Conservation (phyloP, 2,888 invertebrate genomes). For the Lathronympha strigana region DNA sequence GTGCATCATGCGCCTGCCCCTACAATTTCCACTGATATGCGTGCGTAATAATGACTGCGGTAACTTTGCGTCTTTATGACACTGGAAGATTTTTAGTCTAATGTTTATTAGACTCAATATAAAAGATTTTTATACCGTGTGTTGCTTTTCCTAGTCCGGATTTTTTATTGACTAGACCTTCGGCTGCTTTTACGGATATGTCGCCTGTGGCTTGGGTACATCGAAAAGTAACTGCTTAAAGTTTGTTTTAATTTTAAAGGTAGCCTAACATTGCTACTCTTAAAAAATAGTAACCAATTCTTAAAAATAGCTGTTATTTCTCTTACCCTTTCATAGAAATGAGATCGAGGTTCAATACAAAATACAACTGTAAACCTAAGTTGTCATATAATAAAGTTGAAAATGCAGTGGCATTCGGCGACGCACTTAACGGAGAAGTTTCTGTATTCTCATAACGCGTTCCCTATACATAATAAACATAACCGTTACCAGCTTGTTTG, state of each 20-base stretch:
- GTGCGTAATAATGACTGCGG: conserved; percentile 9
- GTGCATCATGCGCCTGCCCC: not conserved
- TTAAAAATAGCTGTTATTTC: too few relatives aligned
- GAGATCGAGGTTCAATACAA: not conserved
- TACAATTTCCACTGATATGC: not conserved
- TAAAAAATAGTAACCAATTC: too few relatives aligned
- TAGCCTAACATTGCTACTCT: too few relatives aligned
- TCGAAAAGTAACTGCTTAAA: too few relatives aligned
- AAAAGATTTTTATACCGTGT: too few relatives aligned
- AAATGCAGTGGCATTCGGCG: not conserved
- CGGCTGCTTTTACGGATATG: too few relatives aligned
- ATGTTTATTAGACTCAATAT: too few relatives aligned
- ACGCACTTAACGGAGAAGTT: not conserved
- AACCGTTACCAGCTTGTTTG: conserved; percentile 8
- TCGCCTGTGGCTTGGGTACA: too few relatives aligned
- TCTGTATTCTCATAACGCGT: conserved; percentile 12
- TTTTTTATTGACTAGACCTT: too few relatives aligned
- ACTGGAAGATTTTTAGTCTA: not conserved
- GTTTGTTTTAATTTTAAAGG: too few relatives aligned
- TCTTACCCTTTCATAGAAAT: not conserved
- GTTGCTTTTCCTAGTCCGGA: too few relatives aligned
- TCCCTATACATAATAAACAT: conserved; percentile 1
- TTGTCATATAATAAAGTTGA: not conserved
- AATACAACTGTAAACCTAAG: not conserved
- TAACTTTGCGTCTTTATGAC: not conserved